Evolutionary conservation across 2,888 invertebrate genomes (phyloP), one percentile per base, ranked within the genome.

Genomic region (Dynastes hyllus): DNA sequence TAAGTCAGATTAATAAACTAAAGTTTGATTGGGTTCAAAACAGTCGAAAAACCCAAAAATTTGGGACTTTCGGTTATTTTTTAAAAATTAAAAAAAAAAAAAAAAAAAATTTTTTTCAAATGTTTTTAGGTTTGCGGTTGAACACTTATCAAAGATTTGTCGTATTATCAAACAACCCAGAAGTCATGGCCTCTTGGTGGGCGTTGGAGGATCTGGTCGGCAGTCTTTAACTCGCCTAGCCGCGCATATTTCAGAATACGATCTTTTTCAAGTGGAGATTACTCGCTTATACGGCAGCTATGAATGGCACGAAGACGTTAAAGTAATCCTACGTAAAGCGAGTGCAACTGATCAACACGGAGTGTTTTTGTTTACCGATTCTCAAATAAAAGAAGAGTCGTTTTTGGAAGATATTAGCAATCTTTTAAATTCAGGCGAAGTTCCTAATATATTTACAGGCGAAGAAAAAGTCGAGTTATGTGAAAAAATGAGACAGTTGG

Each of bases 11-110:
- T n/a, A n/a, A n/a, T n/a, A n/a, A n/a, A n/a, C n/a, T n/a, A n/a
- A n/a, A n/a, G n/a, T n/a, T n/a, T n/a, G n/a, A n/a, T n/a, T n/a
- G n/a, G n/a, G n/a, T n/a, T 94, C 87, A 98, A 98, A 96, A 96
- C 83, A 96, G 96, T 95, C 96, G 9, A 98, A 97, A 98, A 97
- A 86, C 98, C 98, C n/a, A n/a, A n/a, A n/a, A 95, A 97, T 88
- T 91, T 98, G 77, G 98, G 98, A 2, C 90, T 98, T 97, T 97
- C 89, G 94, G 94, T 95, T 88, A 80, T 58, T 1, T 50, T 58
- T 0, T 1, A n/a, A 32, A 22, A 61, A 37, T 76, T 22, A 22
- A 73, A 75, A 76, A 4, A 32, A 32, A 4, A 78, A 51, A 37
- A n/a, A n/a, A n/a, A n/a, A n/a, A n/a, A n/a, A n/a, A n/a, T n/a